phyloP scores from a whole-genome alignment of 2,113 vertebrate genomes.

The Nycticebus coucang region DNA sequence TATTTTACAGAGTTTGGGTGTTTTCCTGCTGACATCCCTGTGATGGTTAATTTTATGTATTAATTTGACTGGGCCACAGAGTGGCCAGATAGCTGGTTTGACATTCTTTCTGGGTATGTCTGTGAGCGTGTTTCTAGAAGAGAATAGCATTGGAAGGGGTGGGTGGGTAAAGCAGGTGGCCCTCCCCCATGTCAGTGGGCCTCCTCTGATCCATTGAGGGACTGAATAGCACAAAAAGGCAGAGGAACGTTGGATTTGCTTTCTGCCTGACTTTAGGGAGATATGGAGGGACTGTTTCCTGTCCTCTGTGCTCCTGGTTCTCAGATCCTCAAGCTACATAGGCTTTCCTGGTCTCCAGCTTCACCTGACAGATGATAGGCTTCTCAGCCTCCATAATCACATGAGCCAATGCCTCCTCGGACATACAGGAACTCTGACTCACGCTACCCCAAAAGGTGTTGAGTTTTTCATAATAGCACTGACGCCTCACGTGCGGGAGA shows the following conservation, averaged over 20 bases:
- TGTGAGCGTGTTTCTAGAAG: background rate
- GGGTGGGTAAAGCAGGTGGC: background rate
- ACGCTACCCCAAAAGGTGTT: background rate
- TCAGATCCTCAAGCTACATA: rapidly evolving
- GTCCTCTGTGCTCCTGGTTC: background rate
- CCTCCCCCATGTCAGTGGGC: background rate
- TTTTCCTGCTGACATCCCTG: background rate
- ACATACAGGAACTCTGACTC: background rate
- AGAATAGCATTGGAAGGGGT: background rate
- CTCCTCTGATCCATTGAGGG: background rate
- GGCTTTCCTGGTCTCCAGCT: background rate
- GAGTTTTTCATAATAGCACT: background rate
- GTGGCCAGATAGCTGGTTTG: background rate
- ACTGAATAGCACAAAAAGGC: background rate
- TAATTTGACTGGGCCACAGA: background rate
- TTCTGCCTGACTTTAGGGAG: background rate
- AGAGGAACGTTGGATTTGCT: background rate
- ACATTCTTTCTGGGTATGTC: background rate
- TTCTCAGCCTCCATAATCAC: background rate
- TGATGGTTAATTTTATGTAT: background rate
- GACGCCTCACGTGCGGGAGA: background rate
- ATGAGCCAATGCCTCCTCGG: background rate
- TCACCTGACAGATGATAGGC: background rate
- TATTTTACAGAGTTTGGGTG: too few species aligned
- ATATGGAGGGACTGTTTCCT: too few species aligned